Evolutionary conservation across 2,888 invertebrate genomes (phyloP).

Genomic region (Phorcus lineatus): DNA sequence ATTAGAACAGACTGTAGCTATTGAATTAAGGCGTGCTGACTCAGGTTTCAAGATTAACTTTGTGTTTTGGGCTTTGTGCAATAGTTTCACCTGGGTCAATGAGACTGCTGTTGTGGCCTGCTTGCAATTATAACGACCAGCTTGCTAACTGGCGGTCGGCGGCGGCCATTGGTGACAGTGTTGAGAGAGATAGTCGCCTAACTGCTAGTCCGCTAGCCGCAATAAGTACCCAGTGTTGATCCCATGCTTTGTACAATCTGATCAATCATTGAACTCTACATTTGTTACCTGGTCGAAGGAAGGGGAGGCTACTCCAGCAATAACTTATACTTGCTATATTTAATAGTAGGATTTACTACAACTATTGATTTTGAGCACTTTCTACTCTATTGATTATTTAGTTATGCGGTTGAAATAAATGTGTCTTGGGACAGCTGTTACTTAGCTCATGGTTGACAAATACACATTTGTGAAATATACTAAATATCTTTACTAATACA

Average conservation of each 20-base stretch:
- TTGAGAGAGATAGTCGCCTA: no score
- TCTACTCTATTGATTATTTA: not conserved
- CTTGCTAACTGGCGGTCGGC: not conserved
- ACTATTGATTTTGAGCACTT: not conserved
- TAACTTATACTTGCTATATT: not conserved
- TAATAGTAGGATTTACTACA: no score
- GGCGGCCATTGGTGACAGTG: not conserved
- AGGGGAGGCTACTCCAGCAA: no score
- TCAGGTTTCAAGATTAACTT: constrained; percentile 17
- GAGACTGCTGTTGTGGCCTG: not conserved
- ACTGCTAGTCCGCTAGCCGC: no score
- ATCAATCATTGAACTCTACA: no score
- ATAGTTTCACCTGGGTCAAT: not conserved
- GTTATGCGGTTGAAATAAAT: not conserved
- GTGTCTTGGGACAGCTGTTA: not conserved
- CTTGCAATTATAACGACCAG: not conserved
- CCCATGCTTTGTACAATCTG: no score
- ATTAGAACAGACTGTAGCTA: constrained; percentile 16
- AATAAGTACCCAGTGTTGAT: no score
- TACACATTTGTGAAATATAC: no score
- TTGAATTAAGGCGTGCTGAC: constrained; percentile 22
- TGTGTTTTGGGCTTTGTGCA: constrained; percentile 19
- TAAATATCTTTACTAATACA: no score
- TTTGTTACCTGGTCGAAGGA: no score
- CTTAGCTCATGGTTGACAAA: not conserved